These are phyloP conservation scores for Mirza zaza DNA, from an alignment of 2,113 vertebrate genomes.

Conservation along the genomic window DNA sequence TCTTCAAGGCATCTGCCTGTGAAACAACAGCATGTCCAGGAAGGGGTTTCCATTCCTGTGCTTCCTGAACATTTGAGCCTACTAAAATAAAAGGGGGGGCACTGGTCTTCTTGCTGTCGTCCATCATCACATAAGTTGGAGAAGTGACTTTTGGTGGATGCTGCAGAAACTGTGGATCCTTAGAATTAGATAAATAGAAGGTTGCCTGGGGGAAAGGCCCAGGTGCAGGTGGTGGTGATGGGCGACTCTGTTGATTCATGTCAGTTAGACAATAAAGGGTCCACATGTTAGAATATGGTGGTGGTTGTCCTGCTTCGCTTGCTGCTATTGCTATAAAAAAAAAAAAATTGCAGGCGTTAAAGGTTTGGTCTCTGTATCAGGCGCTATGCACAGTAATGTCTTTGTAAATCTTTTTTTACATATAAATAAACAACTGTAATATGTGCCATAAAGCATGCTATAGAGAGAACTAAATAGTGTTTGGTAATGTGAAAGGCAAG, in stretches of 20 bases:
- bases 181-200: conserved; percentile 67
- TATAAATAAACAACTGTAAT: conserved; percentile 28
- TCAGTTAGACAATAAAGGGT: conserved; percentile 82
- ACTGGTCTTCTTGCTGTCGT: conserved; percentile 66
- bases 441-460: conserved; percentile 69
- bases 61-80: conserved; percentile 74
- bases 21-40: conserved; percentile 65
- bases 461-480: conserved; percentile 61
- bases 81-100: conserved; percentile 80
- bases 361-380: conserved; percentile 76
- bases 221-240: conserved; percentile 71
- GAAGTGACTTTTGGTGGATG: conserved; percentile 71
- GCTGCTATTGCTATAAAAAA: conserved; percentile 81
- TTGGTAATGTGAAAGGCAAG: conserved; percentile 39
- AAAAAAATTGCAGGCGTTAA: conserved; percentile 76
- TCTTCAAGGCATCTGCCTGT: conserved; percentile 69
- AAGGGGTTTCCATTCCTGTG: conserved; percentile 68
- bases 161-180: conserved; percentile 78
- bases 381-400: conserved; percentile 68
- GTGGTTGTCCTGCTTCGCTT: conserved; percentile 80
- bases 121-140: conserved; percentile 75
- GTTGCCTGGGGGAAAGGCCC: conserved; percentile 73
- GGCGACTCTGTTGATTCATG: conserved; percentile 78
- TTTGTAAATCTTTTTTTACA: conserved; percentile 3
- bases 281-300: conserved; percentile 77